Conservation (phyloP, 2,888 invertebrate species). For the Aphidoletes aphidimyza region DNA sequence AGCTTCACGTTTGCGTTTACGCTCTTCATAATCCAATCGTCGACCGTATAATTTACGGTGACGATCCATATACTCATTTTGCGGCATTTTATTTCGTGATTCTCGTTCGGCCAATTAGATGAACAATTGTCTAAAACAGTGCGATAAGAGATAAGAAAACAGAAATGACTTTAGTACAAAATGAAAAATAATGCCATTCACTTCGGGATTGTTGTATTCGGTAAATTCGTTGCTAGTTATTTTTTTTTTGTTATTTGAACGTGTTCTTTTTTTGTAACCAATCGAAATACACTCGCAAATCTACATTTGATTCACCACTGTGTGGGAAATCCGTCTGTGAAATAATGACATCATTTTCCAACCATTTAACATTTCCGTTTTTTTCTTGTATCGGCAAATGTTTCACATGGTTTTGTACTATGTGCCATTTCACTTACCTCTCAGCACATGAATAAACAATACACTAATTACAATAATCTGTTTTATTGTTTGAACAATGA, state of each 20-base stretch:
- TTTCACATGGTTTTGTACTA: slow-evolving; percentile 37
- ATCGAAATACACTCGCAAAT: neutral
- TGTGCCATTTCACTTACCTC: slow-evolving; percentile 22
- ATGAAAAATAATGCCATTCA: slow-evolving; percentile 32
- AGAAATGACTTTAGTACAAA: slow-evolving; percentile 36
- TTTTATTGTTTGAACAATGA: too few species aligned
- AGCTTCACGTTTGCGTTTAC: slow-evolving; percentile 94
- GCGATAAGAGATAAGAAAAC: neutral
- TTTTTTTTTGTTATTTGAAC: neutral
- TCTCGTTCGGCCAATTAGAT: slow-evolving; percentile 27
- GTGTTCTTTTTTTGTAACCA: too few species aligned
- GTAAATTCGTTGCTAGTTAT: too few species aligned
- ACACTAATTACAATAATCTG: neutral
- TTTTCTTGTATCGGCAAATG: neutral
- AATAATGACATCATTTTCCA: slow-evolving; percentile 34
- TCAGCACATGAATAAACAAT: slow-evolving; percentile 5
- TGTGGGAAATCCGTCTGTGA: slow-evolving; percentile 43
- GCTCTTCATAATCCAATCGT: slow-evolving; percentile 96
- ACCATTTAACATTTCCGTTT: slow-evolving; percentile 8
- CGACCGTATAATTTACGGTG: slow-evolving; percentile 96
- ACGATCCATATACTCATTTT: slow-evolving; percentile 99
- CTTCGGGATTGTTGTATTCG: slow-evolving; percentile 41
- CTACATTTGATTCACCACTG: slow-evolving; percentile 25
- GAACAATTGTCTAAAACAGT: neutral
- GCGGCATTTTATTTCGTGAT: slow-evolving; percentile 78